Percentiles rank a stretch among this genome's conserved stretches.
These are phyloP conservation scores for Leptothorax acervorum DNA, from an alignment of 2,888 invertebrate species.

Conservation along the genomic window DNA sequence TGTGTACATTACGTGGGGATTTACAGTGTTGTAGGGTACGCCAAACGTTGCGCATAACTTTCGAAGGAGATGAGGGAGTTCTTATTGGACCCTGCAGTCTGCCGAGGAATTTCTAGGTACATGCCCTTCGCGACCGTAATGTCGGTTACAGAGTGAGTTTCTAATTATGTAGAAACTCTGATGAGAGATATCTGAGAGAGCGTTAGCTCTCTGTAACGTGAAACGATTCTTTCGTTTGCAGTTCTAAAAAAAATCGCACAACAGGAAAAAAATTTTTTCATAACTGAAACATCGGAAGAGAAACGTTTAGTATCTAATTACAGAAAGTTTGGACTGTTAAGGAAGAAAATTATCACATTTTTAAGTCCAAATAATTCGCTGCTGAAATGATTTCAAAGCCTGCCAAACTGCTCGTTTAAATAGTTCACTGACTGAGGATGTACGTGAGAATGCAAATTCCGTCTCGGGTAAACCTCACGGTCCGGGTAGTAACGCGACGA, in stretches of 20 bases:
- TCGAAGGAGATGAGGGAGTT: slow-evolving; percentile 61
- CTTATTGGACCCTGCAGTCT: slow-evolving; percentile 46
- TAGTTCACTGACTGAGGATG: slow-evolving; percentile 25
- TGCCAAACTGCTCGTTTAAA: slow-evolving; percentile 15
- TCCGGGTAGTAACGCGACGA: slow-evolving; percentile 76
- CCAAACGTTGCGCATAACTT: slow-evolving; percentile 72
- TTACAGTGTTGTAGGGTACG: slow-evolving; percentile 72
- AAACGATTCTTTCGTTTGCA: neutral
- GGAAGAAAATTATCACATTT: neutral
- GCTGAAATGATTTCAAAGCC: slow-evolving; percentile 15
- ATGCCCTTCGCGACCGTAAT: neutral
- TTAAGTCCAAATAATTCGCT: neutral
- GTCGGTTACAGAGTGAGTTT: slow-evolving; percentile 39
- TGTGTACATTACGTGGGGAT: slow-evolving; percentile 75
- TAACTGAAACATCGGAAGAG: neutral
- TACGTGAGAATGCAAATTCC: slow-evolving; percentile 70
- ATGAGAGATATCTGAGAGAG: neutral
- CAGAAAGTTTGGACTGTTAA: neutral
- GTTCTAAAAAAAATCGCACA: neutral
- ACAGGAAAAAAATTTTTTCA: neutral
- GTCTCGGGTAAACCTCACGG: slow-evolving; percentile 72
- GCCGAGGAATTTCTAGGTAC: slow-evolving; percentile 56
- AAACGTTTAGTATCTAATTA: neutral
- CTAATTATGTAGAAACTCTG: slow-evolving; percentile 59
- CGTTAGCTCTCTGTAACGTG: neutral